Conservation (phyloP, 2,888 invertebrate genomes). For the Eupithecia exiguata region DNA sequence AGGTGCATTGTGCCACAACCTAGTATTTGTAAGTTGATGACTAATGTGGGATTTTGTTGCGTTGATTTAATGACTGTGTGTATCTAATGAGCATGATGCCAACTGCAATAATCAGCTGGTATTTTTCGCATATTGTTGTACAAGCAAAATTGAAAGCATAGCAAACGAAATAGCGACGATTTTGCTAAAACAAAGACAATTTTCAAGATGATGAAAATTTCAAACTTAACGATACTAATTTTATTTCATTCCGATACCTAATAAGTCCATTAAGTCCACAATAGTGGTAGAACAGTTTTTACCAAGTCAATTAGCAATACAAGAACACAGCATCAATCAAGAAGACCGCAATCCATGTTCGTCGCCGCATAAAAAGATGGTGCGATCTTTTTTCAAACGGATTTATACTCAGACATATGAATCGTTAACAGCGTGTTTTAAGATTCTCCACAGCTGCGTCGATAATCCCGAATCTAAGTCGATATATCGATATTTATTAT, state of each 20-base stretch:
- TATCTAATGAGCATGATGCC: constrained; percentile 48
- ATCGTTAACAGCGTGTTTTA: constrained; percentile 57
- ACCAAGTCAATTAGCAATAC: constrained; percentile 42
- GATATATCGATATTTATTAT: constrained; percentile 78
- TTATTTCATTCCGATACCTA: background rate
- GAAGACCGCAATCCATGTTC: constrained; percentile 36
- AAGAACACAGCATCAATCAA: constrained; percentile 42
- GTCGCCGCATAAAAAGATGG: constrained; percentile 42
- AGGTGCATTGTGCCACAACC: constrained; percentile 53
- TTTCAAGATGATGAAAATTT: background rate
- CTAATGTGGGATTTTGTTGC: constrained; percentile 55
- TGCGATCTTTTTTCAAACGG: constrained; percentile 44
- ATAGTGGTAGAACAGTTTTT: constrained; percentile 28
- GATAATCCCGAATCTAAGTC: constrained; percentile 74
- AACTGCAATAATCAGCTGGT: background rate
- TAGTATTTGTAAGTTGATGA: constrained; percentile 66
- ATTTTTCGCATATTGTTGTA: background rate
- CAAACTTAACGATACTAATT: background rate
- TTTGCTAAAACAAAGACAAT: background rate
- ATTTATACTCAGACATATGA: constrained; percentile 49
- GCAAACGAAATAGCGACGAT: too few species aligned
- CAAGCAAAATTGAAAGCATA: background rate
- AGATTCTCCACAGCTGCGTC: constrained; percentile 66
- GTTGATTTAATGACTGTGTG: constrained; percentile 51
- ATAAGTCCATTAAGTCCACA: background rate